These are phyloP conservation scores for Micoletzkya japonica DNA, from an alignment of 2,888 invertebrate genomes.

Conservation along the genomic window DNA sequence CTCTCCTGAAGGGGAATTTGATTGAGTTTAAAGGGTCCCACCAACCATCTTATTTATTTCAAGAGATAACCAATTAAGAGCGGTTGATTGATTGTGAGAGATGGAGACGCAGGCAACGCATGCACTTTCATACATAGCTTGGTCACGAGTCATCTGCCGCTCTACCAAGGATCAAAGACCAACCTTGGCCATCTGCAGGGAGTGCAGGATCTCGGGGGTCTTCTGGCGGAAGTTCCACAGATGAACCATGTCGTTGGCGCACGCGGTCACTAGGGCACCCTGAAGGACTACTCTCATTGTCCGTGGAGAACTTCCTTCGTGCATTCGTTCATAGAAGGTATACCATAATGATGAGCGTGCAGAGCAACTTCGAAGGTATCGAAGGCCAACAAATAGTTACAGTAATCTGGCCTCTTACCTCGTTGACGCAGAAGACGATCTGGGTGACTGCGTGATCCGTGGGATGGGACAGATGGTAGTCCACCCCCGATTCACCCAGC, in stretches of 20 bases:
- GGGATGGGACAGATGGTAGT: conserved; percentile 85
- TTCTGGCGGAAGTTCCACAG: conserved; percentile 92
- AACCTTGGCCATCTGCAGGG: conserved; percentile 83
- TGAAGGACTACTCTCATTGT: conserved; percentile 41
- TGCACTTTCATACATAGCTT: too few relatives aligned
- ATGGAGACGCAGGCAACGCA: too few relatives aligned
- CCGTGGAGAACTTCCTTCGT: background rate
- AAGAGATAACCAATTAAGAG: too few relatives aligned
- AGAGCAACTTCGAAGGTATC: background rate
- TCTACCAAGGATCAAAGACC: too few relatives aligned
- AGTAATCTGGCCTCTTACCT: too few relatives aligned
- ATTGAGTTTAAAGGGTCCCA: too few relatives aligned
- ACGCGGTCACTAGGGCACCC: conserved; percentile 90
- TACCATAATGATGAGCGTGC: too few relatives aligned
- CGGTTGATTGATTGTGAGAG: too few relatives aligned
- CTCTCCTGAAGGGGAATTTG: conserved; percentile 65
- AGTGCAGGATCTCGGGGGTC: conserved; percentile 86
- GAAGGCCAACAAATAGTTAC: background rate
- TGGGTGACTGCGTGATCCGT: conserved; percentile 78
- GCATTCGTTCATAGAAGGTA: background rate
- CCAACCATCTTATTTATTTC: too few relatives aligned
- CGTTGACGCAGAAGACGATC: conserved; percentile 91
- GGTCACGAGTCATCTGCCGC: too few relatives aligned
- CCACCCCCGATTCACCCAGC: conserved; percentile 94
- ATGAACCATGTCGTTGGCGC: conserved; percentile 92